Base-by-base conservation (phyloP, 2,797 vertebrate genomes). In the Gallirallus australis region DNA sequence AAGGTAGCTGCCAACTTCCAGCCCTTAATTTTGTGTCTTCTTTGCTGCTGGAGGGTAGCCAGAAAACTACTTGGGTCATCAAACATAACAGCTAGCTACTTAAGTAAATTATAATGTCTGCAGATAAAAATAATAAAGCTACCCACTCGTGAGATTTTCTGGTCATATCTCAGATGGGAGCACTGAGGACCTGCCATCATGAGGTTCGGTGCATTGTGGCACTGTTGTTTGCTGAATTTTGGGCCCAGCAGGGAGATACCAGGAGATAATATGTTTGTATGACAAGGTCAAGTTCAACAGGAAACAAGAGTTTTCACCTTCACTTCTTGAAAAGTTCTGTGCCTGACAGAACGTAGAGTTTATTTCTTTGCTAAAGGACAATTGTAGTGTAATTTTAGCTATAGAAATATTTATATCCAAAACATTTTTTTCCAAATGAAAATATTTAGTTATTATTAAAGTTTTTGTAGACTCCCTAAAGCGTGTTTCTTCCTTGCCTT, bases 1-100 rank as follows among this genome's bases (percentile, higher is more conserved):
- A 92, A 94, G 70, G 57, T 84, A 96, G 57, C 70, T 93, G 93
- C 94, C 89, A 86, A 53, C 28, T 97, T 86, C 68, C 81, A 90
- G 71, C 54, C 86, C 77, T 90, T 85, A 61, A 87, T 92, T 94
- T 92, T 89, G 10, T 68, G 66, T 94, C 71, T 87, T 80, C 76
- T 91, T 89, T 88, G 35, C 73, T 94, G 60, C 54, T 94, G 93
- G 63, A 94, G 47, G 18, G 3, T 75, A 64, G 80, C 87, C 95
- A 90, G 59, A 83, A 94, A 91, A 20, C 83, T 82, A 33, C 66
- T 94, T 96, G 82, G 91, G 87, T 95, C 93, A 94, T 87, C 93
- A 96, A 64, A 86, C 73, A 79, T 79, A 95, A 60, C 89, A 90
- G 75, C 54, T 84, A 81, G 17, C 59, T 93, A 69, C 89, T 90